Percentiles rank a stretch among this genome's conserved stretches.
Conservation (phyloP, 2,888 invertebrate species). For the Diplolepis rosae region DNA sequence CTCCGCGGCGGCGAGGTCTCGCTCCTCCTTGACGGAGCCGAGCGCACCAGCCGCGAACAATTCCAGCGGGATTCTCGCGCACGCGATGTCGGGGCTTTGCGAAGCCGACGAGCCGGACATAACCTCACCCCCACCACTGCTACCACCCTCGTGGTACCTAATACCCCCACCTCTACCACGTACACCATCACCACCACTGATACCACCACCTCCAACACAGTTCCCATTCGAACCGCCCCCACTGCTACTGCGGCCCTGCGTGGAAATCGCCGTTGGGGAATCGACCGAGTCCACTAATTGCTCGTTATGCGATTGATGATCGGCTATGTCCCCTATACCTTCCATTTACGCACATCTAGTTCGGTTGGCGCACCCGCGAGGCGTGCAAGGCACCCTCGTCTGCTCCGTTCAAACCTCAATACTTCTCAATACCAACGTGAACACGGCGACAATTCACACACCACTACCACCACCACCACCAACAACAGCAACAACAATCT, state of each 20-base stretch:
- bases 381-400: constrained; percentile 35
- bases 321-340: constrained; percentile 74
- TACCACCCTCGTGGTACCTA: constrained; percentile 49
- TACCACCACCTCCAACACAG: constrained; percentile 47
- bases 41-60: constrained; percentile 72
- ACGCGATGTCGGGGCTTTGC: constrained; percentile 73
- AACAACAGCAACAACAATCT: not conserved
- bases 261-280: constrained; percentile 71
- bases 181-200: constrained; percentile 52
- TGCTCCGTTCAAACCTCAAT: not conserved
- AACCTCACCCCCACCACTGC: constrained; percentile 68
- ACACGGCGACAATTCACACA: too few species aligned
- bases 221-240: constrained; percentile 66
- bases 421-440: not conserved
- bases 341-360: constrained; percentile 74
- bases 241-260: constrained; percentile 69
- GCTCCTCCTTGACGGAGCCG: constrained; percentile 73
- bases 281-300: constrained; percentile 74
- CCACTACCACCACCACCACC: not conserved
- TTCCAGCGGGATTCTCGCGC: constrained; percentile 72
- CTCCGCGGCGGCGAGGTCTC: constrained; percentile 70
- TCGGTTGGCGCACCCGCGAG: constrained; percentile 62
- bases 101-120: constrained; percentile 72
- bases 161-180: constrained; percentile 67
- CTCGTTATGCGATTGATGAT: constrained; percentile 73